Percentiles rank a stretch among this genome's conserved stretches.
Evolutionary conservation across 2,888 invertebrate genomes (phyloP).

Genomic region (Gisinianus flammeolus): DNA sequence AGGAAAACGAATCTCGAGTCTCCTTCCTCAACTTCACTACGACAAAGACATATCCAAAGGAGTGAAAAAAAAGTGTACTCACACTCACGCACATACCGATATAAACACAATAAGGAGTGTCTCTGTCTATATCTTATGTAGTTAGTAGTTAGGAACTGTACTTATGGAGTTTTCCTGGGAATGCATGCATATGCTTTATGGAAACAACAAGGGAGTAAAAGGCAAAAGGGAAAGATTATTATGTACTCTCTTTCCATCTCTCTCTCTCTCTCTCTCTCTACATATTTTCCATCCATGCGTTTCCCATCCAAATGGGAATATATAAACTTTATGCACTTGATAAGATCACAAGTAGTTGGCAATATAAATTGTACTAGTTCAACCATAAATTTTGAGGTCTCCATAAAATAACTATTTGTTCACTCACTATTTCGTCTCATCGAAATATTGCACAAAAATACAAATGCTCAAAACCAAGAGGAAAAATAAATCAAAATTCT

Average conservation of each 20-base stretch:
- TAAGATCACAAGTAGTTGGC: neutral
- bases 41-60: neutral
- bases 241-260: neutral
- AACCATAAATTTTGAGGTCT: neutral
- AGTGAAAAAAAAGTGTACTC: neutral
- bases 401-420: neutral
- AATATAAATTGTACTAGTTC: neutral
- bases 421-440: neutral
- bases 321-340: neutral
- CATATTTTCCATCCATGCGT: neutral
- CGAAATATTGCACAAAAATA: neutral
- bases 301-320: neutral
- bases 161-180: too few species aligned
- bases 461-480: neutral
- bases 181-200: neutral
- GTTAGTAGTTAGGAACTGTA: too few species aligned
- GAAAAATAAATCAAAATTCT: too few species aligned
- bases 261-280: neutral
- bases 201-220: neutral
- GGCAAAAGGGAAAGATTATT: neutral
- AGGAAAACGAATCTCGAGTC: too few species aligned
- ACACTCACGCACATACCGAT: neutral
- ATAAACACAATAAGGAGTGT: too few species aligned
- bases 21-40: too few species aligned
- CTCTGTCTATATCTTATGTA: too few species aligned